Percentiles rank a stretch among this genome's conserved stretches.
Evolutionary conservation across 37 sponge, comb jelly and placozoan genomes (phyloP).

Genomic region (Lycopodina hypogea): DNA sequence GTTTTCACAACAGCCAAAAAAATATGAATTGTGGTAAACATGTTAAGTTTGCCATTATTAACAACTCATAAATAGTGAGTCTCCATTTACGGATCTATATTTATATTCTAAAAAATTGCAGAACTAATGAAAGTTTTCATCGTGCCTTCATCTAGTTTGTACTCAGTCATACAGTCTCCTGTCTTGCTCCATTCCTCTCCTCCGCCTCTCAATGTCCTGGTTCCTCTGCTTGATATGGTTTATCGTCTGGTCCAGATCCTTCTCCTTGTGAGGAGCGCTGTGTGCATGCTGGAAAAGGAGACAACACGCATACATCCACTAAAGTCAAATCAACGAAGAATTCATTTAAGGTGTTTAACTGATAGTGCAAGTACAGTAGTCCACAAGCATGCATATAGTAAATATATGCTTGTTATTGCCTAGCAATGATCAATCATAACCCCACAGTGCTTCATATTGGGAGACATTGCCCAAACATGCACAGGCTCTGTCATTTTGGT

Average conservation of each 20-base stretch:
- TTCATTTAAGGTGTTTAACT: too few species aligned
- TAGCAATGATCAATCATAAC: too few species aligned
- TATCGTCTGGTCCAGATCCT: slow-evolving; percentile 5
- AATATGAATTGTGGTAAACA: too few species aligned
- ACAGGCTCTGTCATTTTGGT: too few species aligned
- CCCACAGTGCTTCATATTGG: too few species aligned
- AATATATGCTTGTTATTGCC: too few species aligned
- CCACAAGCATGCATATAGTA: too few species aligned
- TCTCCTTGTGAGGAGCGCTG: not conserved
- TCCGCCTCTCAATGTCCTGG: slow-evolving; percentile 7
- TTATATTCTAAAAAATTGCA: not conserved
- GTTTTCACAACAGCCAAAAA: too few species aligned
- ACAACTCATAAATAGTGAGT: not conserved
- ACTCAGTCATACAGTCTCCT: slow-evolving; percentile 15
- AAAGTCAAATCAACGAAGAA: not conserved
- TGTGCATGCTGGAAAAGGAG: not conserved
- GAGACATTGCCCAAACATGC: too few species aligned
- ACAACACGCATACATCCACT: not conserved
- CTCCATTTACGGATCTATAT: not conserved
- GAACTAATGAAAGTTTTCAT: not conserved
- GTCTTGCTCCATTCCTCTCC: slow-evolving; percentile 20
- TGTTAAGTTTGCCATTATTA: not conserved
- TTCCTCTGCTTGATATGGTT: slow-evolving; percentile 18
- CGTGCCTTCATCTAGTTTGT: too few species aligned
- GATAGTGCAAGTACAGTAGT: too few species aligned